Conservation (phyloP, 1,140 invertebrate genomes). For the Drosophila pallidifrons region DNA sequence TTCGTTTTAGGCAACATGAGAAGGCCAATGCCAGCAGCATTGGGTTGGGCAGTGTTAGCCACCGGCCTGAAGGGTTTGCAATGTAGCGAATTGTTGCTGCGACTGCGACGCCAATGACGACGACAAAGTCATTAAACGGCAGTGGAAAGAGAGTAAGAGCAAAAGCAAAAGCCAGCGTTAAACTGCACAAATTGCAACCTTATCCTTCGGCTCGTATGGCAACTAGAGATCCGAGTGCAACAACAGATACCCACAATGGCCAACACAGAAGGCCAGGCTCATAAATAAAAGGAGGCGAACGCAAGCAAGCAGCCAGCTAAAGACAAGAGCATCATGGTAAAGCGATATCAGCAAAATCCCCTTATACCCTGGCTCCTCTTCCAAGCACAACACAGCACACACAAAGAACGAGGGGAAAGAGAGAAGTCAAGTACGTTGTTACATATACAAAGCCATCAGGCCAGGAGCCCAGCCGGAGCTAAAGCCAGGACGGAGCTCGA, state of each 20-base stretch:
- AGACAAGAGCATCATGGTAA: conserved; percentile 52
- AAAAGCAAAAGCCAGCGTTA: conserved; percentile 76
- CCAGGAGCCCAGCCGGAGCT: conserved; percentile 10
- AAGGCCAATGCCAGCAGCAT: conserved; percentile 37
- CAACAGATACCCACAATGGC: conserved; percentile 26
- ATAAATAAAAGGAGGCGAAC: conserved; percentile 64
- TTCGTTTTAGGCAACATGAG: conserved; percentile 78
- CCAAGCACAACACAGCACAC: too few species aligned
- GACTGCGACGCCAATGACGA: conserved; percentile 71
- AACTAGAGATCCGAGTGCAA: conserved; percentile 17
- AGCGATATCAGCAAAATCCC: conserved; percentile 54
- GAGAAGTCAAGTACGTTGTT: conserved; percentile 43
- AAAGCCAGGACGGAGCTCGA: neutral
- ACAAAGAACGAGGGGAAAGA: too few species aligned
- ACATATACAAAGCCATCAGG: conserved; percentile 35
- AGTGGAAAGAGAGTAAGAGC: conserved; percentile 54
- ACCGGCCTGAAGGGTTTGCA: neutral
- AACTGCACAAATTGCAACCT: conserved; percentile 83
- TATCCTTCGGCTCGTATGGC: conserved; percentile 52
- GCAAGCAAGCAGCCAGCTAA: conserved; percentile 46
- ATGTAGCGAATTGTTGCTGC: conserved; percentile 29
- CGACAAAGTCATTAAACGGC: conserved; percentile 81
- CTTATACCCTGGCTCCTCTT: too few species aligned
- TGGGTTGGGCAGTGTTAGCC: neutral
- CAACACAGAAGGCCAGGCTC: conserved; percentile 65